A percentile compares a stretch with the other conserved stretches of the same genome.
Evolutionary conservation across 2,113 vertebrate genomes (phyloP).

Genomic region (Alethe castanea): DNA sequence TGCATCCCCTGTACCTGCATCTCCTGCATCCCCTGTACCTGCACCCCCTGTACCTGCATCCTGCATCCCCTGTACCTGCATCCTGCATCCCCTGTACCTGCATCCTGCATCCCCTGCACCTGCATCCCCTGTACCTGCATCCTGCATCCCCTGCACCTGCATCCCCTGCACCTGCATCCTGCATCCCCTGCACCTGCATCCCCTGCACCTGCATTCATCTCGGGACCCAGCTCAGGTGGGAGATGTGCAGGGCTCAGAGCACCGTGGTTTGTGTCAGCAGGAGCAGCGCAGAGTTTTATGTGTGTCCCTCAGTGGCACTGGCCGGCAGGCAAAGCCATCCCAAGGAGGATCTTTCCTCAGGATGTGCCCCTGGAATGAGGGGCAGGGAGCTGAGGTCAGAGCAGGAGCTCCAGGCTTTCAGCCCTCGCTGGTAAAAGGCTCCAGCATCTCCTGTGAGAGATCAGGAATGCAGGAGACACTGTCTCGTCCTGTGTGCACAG

Average conservation of each 20-base stretch:
- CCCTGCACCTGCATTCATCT: neutral
- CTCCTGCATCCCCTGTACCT: too few relatives aligned
- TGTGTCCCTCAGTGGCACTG: rapidly evolving
- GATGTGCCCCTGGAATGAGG: too few relatives aligned
- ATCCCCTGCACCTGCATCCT: too few relatives aligned
- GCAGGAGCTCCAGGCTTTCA: neutral
- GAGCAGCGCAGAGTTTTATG: neutral
- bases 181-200: too few relatives aligned
- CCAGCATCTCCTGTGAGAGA: neutral
- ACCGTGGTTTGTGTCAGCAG: neutral
- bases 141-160: too few relatives aligned
- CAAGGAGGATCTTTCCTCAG: neutral
- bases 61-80: too few relatives aligned
- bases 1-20: too few relatives aligned
- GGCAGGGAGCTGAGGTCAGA: neutral
- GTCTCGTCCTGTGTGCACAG: neutral
- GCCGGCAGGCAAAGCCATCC: too few relatives aligned
- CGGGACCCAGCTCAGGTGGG: rapidly evolving
- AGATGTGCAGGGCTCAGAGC: neutral
- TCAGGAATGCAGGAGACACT: rapidly evolving
- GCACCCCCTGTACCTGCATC: too few relatives aligned
- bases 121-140: too few relatives aligned
- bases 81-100: too few relatives aligned
- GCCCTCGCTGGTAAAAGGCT: neutral
- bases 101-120: too few relatives aligned